phyloP scores from a whole-genome alignment of 2,113 vertebrate species.

The Bufo bufo region DNA sequence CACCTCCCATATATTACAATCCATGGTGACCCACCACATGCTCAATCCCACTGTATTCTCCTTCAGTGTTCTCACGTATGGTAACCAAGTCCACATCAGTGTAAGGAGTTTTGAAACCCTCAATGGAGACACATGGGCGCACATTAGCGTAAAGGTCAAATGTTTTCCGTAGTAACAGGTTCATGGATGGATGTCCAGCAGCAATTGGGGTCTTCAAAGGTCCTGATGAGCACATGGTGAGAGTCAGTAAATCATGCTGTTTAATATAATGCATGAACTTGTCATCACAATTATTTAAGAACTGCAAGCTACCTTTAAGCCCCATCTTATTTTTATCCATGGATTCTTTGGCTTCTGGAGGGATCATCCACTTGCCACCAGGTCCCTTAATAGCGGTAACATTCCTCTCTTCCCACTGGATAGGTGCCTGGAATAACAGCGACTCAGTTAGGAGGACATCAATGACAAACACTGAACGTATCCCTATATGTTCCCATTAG shows the following conservation, averaged over 20 bases:
- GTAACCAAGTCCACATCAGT: slow-evolving; percentile 88
- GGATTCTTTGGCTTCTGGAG: slow-evolving; percentile 92
- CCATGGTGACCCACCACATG: slow-evolving; percentile 79
- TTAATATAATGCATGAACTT: not conserved
- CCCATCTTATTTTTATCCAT: slow-evolving; percentile 97
- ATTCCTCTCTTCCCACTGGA: slow-evolving; percentile 92
- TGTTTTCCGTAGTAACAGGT: slow-evolving; percentile 90
- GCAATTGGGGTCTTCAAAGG: slow-evolving; percentile 95
- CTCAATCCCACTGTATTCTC: slow-evolving; percentile 94
- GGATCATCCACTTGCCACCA: slow-evolving; percentile 92
- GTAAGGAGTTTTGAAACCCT: slow-evolving; percentile 93
- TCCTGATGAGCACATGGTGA: slow-evolving; percentile 68
- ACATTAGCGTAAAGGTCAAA: slow-evolving; percentile 96
- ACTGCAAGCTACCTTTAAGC: slow-evolving; percentile 82
- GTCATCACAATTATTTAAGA: not conserved
- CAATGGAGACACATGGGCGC: slow-evolving; percentile 91
- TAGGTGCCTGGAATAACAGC: slow-evolving; percentile 76
- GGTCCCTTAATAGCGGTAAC: slow-evolving; percentile 90
- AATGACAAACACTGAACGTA: not conserved
- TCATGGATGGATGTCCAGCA: slow-evolving; percentile 96
- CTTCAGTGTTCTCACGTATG: slow-evolving; percentile 85
- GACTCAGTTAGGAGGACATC: not conserved
- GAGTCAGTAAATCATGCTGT: not conserved
- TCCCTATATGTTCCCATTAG: not conserved
- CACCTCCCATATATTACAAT: not conserved